Base-by-base conservation (phyloP, 2,113 vertebrate genomes). In the Tragelaphus buxtoni region DNA sequence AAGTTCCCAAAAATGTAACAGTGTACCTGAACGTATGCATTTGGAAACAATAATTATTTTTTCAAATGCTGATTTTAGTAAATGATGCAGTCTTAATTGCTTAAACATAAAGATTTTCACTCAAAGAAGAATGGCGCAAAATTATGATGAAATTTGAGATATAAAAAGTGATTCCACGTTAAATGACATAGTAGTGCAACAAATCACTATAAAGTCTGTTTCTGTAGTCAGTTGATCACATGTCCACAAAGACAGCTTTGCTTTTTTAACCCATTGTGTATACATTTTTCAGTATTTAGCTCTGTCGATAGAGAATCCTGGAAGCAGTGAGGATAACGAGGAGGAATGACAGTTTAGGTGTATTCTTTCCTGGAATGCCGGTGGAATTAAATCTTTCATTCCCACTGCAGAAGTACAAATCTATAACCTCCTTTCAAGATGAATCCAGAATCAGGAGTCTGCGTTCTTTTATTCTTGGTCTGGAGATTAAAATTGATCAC, bases 401-500 rank as follows among this genome's bases (percentile, higher is more conserved):
- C 85, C 90, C 97, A 61, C 90, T 97, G 94, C 95, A 98, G 82
- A 97, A 96, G 92, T 96, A 86, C 94, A 97, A 98, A 99, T 99
- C 98, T 98, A 95, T 98, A 98, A 94, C 94, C 97, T 98, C 96
- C 98, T 97, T 98, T 98, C 95, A 90, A 97, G 97, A 97, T 98
- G 97, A 98, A 97, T 98, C 98, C 6, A 53, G 98, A 97, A 98
- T 97, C 97, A 90, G 98, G 96, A 92, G 96, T 72, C 96, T 98
- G 95, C 47, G 10, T 98, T 98, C 98, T 98, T 98, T 98, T 97
- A 96, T 98, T 98, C 97, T 95, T 98, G 97, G 94, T 96, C 97
- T 97, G 97, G 96, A 98, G 98, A 99, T 99, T 98, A 98, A 98
- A 98, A 99, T 98, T 99, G 99, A 99, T 99, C 98, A 98, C 45